Evolutionary conservation across 2,797 vertebrate species (phyloP).

Genomic region (Myoxocephalus aenaeus): DNA sequence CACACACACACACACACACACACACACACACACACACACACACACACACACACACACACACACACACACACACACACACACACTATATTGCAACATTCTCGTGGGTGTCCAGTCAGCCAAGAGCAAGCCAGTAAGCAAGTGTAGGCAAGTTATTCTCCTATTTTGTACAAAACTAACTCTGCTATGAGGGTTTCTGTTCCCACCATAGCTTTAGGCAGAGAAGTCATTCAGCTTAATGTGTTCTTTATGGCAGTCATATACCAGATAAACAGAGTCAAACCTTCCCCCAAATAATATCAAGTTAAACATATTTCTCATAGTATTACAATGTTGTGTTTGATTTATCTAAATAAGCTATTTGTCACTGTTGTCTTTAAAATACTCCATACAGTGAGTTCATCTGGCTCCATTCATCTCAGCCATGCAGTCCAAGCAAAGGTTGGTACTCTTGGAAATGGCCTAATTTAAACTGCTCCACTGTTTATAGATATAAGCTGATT

Average conservation of each 20-base stretch:
- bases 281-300: background rate
- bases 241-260: background rate
- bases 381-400: constrained; percentile 59
- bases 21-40: too few relatives aligned
- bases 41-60: too few relatives aligned
- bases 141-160: constrained; percentile 30
- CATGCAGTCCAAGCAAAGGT: constrained; percentile 56
- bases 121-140: constrained; percentile 48
- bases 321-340: constrained; percentile 1
- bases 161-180: constrained; percentile 4
- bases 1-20: constrained; percentile 8
- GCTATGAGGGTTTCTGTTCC: background rate
- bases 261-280: background rate
- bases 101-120: constrained; percentile 65
- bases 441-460: constrained; percentile 57
- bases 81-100: constrained; percentile 59
- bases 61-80: constrained; percentile 51
- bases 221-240: background rate
- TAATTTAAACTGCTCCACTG: constrained; percentile 70
- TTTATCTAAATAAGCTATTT: background rate
- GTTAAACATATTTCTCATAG: background rate
- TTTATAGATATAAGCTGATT: constrained; percentile 79
- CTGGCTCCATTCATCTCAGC: constrained; percentile 73
- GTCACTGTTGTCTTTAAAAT: constrained; percentile 39
- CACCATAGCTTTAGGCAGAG: background rate